Percentiles rank a stretch among this genome's conserved stretches.
phyloP scores from a whole-genome alignment of 2,888 invertebrate genomes.

The Ferrisia virgata region DNA sequence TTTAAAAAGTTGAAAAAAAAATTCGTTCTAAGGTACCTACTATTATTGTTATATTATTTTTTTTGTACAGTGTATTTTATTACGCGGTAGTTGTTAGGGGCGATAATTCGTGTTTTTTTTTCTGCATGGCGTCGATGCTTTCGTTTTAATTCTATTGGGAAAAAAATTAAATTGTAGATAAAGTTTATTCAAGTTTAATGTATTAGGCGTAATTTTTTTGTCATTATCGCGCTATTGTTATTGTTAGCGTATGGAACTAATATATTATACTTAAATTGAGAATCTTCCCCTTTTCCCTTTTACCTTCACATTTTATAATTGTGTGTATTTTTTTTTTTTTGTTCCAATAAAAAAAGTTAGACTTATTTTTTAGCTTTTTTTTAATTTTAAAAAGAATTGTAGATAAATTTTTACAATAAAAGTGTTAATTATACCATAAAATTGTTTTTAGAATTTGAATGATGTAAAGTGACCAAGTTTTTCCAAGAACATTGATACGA shows the following conservation, averaged over 20 bases:
- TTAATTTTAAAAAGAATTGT: neutral
- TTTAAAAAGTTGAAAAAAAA: neutral
- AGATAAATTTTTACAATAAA: conserved; percentile 5
- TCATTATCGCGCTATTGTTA: neutral
- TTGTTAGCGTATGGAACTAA: conserved; percentile 16
- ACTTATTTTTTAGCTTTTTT: conserved; percentile 15
- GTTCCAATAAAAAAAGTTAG: conserved; percentile 43
- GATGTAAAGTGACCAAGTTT: too few species aligned
- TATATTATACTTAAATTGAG: neutral
- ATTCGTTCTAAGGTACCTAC: neutral
- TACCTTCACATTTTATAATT: conserved; percentile 40
- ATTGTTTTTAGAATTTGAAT: too few species aligned
- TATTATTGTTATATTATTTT: conserved; percentile 27
- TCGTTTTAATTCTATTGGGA: neutral
- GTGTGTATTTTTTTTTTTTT: conserved; percentile 32
- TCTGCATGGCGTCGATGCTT: neutral
- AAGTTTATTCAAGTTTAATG: neutral
- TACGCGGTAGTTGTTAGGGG: conserved; percentile 19
- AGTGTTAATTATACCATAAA: neutral
- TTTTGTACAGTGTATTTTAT: conserved; percentile 37
- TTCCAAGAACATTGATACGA: too few species aligned
- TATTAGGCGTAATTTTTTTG: conserved; percentile 15
- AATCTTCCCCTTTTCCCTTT: conserved; percentile 37
- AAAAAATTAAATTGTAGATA: conserved; percentile 33
- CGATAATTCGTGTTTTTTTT: conserved; percentile 11